Evolutionary conservation across 2,797 vertebrate genomes (phyloP), one percentile per base, ranked within the genome.

Genomic region (Myoxocephalus aenaeus): DNA sequence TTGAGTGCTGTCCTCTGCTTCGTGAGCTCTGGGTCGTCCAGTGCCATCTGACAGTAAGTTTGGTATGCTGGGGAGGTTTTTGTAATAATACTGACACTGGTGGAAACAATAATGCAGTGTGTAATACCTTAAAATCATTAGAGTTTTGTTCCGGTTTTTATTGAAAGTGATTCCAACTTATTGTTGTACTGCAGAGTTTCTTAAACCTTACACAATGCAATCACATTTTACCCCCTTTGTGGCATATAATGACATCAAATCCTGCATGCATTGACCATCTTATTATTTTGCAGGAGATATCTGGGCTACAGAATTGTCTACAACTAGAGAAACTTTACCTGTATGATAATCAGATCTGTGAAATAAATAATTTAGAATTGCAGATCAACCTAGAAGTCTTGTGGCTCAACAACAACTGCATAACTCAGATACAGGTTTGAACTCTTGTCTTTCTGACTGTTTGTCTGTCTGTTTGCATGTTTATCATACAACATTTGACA

Each of bases 1-100:
- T 97, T 42, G 93, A 96, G 51, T 80, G 86, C 9, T 95, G 91
- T 62, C 92, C 92, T 20, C 79, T 94, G 62, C 95, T 98, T 34
- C 90, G 63, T 80, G 96, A 97, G 87, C 94, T 98, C n/a, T 97
- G 95, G 96, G 93, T 97, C 65, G 93, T 93, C 1, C 95, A 98
- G 85, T 96, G 95, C 78, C 94, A 83, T 54, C 81, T 96, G 75
- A 93, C 88, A 15, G 96, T 97, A 91, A 95, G 92, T 94, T 56
- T 71, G 4, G 62, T 61, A 38, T 58, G 15, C 9, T 64, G 10
- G 5, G 48, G 6, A 14, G n/a, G 27, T 73, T 42, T 72, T 5
- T 32, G 17, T 71, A 17, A 65, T 38, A 20, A 4, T 10, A 18
- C 7, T n/a, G 32, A 1, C 34, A 1, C 15, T 34, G 17, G 1